These are phyloP conservation scores for rabbit (Oryctolagus cuniculus) DNA, from an alignment of 2,113 vertebrate genomes.

Conservation along the genomic window DNA sequence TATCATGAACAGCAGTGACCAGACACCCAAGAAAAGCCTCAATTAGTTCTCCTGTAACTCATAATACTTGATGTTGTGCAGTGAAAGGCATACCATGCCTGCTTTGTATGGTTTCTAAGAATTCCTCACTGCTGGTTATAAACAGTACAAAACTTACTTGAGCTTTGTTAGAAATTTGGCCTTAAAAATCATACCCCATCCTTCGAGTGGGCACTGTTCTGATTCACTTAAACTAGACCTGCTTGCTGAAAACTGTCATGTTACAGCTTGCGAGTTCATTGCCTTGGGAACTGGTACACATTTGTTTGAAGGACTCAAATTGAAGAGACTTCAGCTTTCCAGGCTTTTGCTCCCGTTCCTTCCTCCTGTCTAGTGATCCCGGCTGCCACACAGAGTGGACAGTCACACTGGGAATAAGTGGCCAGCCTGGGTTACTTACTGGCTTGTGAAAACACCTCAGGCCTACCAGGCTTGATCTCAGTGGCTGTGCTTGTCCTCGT, in stretches of 20 bases:
- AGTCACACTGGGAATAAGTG: not conserved
- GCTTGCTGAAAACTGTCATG: not conserved
- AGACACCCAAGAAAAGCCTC: not conserved
- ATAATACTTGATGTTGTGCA: not conserved
- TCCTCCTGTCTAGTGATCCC: not conserved
- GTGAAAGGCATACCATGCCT: not conserved
- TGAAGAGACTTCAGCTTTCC: not conserved
- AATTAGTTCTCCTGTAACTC: slow-evolving; percentile 32
- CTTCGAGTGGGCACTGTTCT: not conserved
- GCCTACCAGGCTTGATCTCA: not conserved
- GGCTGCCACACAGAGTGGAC: not conserved
- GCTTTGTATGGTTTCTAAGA: slow-evolving; percentile 5
- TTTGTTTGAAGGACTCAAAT: slow-evolving; percentile 5
- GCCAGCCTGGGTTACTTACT: not conserved
- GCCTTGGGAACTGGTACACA: not conserved
- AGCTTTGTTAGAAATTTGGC: slow-evolving; percentile 38
- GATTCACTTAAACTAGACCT: not conserved
- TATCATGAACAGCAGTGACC: slow-evolving; percentile 51
- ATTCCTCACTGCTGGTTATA: slow-evolving; percentile 41
- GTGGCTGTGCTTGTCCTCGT: not conserved
- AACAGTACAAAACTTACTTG: slow-evolving; percentile 30
- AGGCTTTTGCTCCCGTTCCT: not conserved
- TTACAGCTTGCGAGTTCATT: not conserved
- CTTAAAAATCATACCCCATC: not conserved
- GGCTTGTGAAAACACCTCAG: not conserved